Base-by-base conservation (phyloP, 2,797 vertebrate species). In the Distichodus sexfasciatus region DNA sequence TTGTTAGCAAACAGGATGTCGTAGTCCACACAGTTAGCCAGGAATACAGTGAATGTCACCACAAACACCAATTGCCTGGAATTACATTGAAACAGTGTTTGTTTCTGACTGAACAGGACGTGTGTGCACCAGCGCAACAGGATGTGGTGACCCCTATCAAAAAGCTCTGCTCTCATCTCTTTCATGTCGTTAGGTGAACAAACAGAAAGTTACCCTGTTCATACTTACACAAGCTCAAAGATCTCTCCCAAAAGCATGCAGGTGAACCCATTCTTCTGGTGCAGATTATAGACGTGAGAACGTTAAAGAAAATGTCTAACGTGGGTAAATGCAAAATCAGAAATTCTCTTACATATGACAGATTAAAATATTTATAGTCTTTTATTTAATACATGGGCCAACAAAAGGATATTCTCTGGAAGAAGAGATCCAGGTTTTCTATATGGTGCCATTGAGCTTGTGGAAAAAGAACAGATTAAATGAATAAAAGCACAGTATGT, bases 1-100 rank as follows among this genome's bases (percentile, higher is more conserved):
- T 99, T 98, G 91, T 98, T 99, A 83, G 97, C 97, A 87, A 99
- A 99, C 41, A 99, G 94, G 81, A 99, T 96, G 79, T 99, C 97
- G 1, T 99, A 99, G 86, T 99, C 96, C 68, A 99, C 96, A n/a
- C 97, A 98, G 88, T 97, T 99, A 60, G 96, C 93, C 19, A 99
- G 91, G 85, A 99, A 99, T 3, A 97, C 95, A 1, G 97, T 99
- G 78, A 99, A 99, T 2, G 94, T 91, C 70, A 99, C 94, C 78
- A 99, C 96, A 81, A 99, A 99, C 81, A 99, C 93, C 88, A 99
- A 88, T 87, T 99, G 97, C 89, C 97, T 99, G 87, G 47, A 77
- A 11, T n/a, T 36, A 43, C 48, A 55, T 26, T 1, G 2, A 26
- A 11, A 41, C 6, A 7, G 55, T 28, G 1, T 19, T 6, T 47